Evolutionary conservation across 1,140 invertebrate genomes (phyloP).

Genomic region (Trinorchestia longiramus): DNA sequence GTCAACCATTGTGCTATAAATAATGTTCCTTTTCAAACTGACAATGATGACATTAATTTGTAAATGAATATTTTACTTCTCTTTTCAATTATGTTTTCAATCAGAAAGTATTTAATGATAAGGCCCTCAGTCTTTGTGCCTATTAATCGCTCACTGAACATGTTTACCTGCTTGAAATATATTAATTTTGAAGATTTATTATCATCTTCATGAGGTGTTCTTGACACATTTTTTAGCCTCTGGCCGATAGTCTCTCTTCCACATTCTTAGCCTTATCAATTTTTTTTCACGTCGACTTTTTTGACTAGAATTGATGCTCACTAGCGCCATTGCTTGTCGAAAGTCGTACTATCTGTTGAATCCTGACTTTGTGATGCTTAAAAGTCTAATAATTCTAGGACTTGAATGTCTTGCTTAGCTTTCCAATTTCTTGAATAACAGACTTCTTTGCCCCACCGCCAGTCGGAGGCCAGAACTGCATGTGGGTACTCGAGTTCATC

Average conservation of each 20-base stretch:
- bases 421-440: not conserved
- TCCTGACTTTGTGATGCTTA: not conserved
- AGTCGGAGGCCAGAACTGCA: not conserved
- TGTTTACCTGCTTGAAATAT: not conserved
- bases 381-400: not conserved
- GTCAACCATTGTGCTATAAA: not conserved
- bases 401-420: not conserved
- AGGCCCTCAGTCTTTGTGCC: not conserved
- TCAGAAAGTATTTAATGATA: not conserved
- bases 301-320: not conserved
- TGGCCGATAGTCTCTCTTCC: not conserved
- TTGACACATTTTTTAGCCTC: not conserved
- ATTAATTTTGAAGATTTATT: not conserved
- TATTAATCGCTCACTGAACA: not conserved
- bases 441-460: not conserved
- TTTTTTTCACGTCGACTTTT: not conserved
- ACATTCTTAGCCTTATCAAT: not conserved
- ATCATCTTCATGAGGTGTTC: not conserved
- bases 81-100: not conserved
- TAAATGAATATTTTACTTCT: not conserved
- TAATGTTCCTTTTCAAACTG: not conserved
- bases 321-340: not conserved
- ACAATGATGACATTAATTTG: not conserved
- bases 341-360: not conserved
- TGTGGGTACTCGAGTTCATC: not conserved